A percentile compares a stretch with the other conserved stretches of the same genome.
Conservation (phyloP, 2,888 invertebrate genomes). For the Lepetodrilus schrolli region DNA sequence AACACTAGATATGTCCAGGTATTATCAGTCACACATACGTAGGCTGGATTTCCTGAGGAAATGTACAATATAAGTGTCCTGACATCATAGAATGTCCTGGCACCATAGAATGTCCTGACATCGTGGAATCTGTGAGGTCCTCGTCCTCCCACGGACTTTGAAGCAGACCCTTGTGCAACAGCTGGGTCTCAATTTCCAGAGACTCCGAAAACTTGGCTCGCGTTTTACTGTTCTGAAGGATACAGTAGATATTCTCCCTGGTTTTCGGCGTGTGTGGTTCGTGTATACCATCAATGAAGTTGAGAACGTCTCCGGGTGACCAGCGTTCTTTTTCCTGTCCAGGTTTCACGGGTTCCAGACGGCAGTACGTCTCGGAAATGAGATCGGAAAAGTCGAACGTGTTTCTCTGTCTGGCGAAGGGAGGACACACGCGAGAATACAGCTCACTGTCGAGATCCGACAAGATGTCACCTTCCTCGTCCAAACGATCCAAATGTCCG, state of each 20-base stretch:
- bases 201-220: conserved; percentile 52
- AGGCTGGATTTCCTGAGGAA: background rate
- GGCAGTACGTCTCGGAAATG: conserved; percentile 40
- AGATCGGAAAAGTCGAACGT: conserved; percentile 28
- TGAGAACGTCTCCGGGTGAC: conserved; percentile 43
- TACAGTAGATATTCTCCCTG: conserved; percentile 48
- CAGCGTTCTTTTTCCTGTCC: conserved; percentile 27
- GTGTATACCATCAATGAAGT: conserved; percentile 48
- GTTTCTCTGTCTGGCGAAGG: background rate
- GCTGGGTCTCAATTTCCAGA: conserved; percentile 50
- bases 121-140: background rate
- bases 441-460: background rate
- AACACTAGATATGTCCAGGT: too few relatives aligned
- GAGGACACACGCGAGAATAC: background rate
- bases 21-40: conserved; percentile 1
- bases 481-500: background rate
- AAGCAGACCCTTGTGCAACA: conserved; percentile 44
- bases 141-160: background rate
- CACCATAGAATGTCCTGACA: too few relatives aligned
- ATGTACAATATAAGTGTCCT: too few relatives aligned
- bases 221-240: conserved; percentile 48
- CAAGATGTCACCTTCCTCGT: conserved; percentile 29
- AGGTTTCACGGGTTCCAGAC: conserved; percentile 30
- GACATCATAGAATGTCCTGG: too few relatives aligned
- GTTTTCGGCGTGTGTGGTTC: conserved; percentile 47